Conservation (phyloP, 1,140 invertebrate genomes). For the Formica exsecta region DNA sequence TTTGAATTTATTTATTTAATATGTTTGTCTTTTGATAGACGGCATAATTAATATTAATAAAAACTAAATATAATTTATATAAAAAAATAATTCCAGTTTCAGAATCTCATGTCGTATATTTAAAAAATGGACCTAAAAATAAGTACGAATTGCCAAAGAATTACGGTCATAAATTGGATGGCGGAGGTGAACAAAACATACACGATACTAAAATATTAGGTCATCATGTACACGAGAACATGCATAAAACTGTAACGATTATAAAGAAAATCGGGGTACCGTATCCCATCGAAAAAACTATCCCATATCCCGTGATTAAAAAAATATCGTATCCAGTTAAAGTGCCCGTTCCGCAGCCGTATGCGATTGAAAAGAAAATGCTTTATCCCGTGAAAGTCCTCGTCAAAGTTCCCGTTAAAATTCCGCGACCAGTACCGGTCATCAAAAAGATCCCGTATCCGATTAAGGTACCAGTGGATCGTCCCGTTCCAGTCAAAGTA, state of each 20-base stretch:
- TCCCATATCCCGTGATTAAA: slow-evolving; percentile 83
- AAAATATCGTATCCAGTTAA: slow-evolving; percentile 85
- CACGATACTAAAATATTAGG: slow-evolving; percentile 37
- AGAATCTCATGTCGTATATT: slow-evolving; percentile 29
- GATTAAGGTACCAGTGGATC: slow-evolving; percentile 86
- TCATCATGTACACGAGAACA: slow-evolving; percentile 81
- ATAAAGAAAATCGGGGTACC: slow-evolving; percentile 84
- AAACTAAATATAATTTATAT: background rate
- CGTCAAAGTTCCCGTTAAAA: slow-evolving; percentile 84
- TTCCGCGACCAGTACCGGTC: slow-evolving; percentile 83
- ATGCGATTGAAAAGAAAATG: slow-evolving; percentile 81
- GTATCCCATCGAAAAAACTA: slow-evolving; percentile 84
- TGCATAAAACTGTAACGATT: slow-evolving; percentile 86
- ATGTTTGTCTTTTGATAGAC: background rate
- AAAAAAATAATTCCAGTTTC: slow-evolving; percentile 38
- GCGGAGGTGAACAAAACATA: background rate
- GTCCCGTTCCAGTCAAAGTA: slow-evolving; percentile 89
- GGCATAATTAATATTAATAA: background rate
- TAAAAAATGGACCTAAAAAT: background rate
- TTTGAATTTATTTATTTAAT: background rate
- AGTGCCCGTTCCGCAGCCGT: slow-evolving; percentile 89
- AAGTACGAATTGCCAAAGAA: background rate
- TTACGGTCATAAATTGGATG: background rate
- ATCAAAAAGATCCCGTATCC: slow-evolving; percentile 83
- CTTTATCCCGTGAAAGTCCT: slow-evolving; percentile 82